These are phyloP conservation scores for Channa striata DNA, from an alignment of 2,797 vertebrate genomes.

Conservation along the genomic window DNA sequence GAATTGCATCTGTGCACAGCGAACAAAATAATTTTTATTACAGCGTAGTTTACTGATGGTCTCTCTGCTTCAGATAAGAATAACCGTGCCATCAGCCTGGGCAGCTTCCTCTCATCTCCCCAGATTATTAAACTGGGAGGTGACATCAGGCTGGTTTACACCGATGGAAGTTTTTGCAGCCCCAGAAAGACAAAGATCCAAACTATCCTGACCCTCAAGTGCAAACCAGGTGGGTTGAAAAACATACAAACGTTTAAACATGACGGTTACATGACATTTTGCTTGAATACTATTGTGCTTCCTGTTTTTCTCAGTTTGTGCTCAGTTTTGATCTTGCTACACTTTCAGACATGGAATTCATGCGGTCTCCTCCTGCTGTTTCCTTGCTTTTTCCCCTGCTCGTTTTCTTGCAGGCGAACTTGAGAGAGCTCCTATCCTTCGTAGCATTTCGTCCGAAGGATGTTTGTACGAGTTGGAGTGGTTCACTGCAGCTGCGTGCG, in stretches of 20 bases:
- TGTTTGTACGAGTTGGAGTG: constrained; percentile 93
- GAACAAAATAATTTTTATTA: neutral
- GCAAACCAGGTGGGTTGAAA: constrained; percentile 88
- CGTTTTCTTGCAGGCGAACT: constrained; percentile 84
- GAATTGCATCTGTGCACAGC: neutral
- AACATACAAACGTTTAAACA: too few relatives aligned
- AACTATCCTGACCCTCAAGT: constrained; percentile 90
- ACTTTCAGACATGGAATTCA: neutral
- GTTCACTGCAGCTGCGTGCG: constrained; percentile 92
- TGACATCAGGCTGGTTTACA: constrained; percentile 88
- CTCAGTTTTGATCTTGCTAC: neutral
- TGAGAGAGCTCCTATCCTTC: constrained; percentile 89
- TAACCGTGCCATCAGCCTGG: constrained; percentile 82
- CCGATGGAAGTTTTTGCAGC: constrained; percentile 86
- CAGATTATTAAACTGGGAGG: constrained; percentile 82
- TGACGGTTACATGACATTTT: neutral
- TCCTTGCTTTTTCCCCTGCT: neutral
- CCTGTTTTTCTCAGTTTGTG: neutral
- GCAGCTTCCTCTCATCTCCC: constrained; percentile 90
- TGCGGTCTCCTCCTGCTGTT: too few relatives aligned
- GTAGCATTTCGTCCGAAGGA: constrained; percentile 63
- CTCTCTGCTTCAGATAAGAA: constrained; percentile 79
- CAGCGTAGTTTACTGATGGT: neutral
- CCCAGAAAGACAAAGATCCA: constrained; percentile 76
- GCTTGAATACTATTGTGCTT: neutral